Evolutionary conservation across 2,797 vertebrate genomes (phyloP).

Genomic region (Kryptopterus vitreolus): DNA sequence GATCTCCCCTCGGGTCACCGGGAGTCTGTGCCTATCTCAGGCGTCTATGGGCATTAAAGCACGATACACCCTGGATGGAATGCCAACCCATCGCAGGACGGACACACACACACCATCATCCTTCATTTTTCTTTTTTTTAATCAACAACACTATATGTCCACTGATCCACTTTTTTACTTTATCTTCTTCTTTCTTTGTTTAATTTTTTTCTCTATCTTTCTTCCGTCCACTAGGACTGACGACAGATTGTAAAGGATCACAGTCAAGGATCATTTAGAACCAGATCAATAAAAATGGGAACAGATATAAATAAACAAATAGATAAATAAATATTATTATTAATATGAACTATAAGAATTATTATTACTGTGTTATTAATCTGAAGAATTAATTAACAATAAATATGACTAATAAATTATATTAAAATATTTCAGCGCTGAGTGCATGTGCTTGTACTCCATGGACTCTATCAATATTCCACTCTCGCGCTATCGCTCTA

Average conservation of each 20-base stretch:
- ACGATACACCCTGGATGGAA: no score
- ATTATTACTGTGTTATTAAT: not conserved
- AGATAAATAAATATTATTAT: no score
- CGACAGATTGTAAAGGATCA: constrained; percentile 5
- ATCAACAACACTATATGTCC: no score
- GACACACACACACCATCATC: not conserved
- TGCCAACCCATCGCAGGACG: no score
- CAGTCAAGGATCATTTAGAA: not conserved
- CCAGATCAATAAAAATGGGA: not conserved
- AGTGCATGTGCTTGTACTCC: constrained; percentile 20
- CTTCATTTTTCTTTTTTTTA: not conserved
- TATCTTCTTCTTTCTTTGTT: not conserved
- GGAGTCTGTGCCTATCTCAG: no score
- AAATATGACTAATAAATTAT: no score
- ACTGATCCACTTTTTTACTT: not conserved
- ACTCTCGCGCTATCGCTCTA: constrained; percentile 31
- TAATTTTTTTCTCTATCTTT: not conserved
- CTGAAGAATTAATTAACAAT: not conserved
- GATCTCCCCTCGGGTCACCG: no score
- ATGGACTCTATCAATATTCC: constrained; percentile 26
- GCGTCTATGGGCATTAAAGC: no score
- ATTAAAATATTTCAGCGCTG: not conserved
- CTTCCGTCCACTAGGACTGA: not conserved
- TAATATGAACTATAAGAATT: not conserved
- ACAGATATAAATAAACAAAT: no score